Conservation (phyloP, 2,888 invertebrate species). For the Phlogophora meticulosa region DNA sequence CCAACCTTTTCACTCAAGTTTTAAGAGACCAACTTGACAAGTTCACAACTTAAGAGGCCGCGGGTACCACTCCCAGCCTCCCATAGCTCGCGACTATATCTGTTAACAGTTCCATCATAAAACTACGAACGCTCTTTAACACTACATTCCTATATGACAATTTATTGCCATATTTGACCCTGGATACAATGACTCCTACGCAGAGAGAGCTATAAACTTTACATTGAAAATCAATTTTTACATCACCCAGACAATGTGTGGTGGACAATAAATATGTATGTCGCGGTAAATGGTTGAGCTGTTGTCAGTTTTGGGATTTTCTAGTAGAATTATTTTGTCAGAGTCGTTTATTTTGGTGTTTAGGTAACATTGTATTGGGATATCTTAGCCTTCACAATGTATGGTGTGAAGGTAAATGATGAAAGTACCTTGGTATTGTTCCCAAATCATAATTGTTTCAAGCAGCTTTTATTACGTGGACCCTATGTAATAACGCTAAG, state of each 20-base stretch:
- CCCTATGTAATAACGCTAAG: no score
- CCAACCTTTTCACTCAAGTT: constrained; percentile 39
- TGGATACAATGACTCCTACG: constrained; percentile 73
- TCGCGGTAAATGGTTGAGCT: neutral
- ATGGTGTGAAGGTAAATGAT: no score
- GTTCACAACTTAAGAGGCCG: constrained; percentile 42
- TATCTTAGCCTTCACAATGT: no score
- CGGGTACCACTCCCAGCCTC: constrained; percentile 25
- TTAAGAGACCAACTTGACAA: constrained; percentile 29
- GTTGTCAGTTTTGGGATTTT: neutral
- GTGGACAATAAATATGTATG: constrained; percentile 59
- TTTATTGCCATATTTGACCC: constrained; percentile 78
- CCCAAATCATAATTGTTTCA: no score
- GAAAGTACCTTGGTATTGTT: no score
- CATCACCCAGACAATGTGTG: constrained; percentile 67
- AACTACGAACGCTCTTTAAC: constrained; percentile 67
- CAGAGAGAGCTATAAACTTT: constrained; percentile 69
- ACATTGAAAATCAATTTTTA: constrained; percentile 83
- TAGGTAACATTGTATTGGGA: neutral
- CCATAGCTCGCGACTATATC: constrained; percentile 35
- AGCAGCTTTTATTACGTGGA: no score
- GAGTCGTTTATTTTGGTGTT: neutral
- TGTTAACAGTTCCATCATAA: constrained; percentile 66
- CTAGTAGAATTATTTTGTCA: neutral
- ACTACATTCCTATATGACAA: constrained; percentile 72